phyloP scores from a whole-genome alignment of 1,140 invertebrate species.

The Drosophila gunungcola region DNA sequence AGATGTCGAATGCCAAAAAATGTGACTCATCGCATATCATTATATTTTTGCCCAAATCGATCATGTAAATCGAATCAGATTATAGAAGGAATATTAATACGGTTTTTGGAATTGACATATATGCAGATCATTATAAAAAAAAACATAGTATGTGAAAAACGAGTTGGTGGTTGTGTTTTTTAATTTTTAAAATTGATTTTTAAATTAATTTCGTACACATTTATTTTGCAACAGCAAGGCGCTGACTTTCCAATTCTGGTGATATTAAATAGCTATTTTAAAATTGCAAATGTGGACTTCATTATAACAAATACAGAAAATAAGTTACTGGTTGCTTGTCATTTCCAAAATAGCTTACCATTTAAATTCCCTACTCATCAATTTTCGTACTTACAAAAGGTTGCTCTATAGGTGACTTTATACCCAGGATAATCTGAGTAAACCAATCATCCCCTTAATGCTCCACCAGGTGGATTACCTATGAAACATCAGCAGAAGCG shows the following conservation, averaged over 20 bases:
- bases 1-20: not conserved
- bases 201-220: too few species aligned
- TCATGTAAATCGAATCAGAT: constrained; percentile 1
- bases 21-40: not conserved
- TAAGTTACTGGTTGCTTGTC: too few species aligned
- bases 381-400: not conserved
- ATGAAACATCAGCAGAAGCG: constrained; percentile 31
- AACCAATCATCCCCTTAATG: constrained; percentile 35
- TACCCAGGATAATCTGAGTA: constrained; percentile 17
- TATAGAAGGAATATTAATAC: not conserved
- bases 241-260: too few species aligned
- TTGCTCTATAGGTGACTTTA: constrained; percentile 10
- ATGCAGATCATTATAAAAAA: not conserved
- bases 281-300: too few species aligned
- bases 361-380: not conserved
- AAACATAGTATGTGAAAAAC: not conserved
- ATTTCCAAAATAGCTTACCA: too few species aligned
- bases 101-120: not conserved
- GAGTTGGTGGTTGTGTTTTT: not conserved
- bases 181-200: too few species aligned
- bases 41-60: not conserved
- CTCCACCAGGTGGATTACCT: constrained; percentile 57
- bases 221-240: too few species aligned
- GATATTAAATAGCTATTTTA: too few species aligned
- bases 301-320: too few species aligned